These are phyloP conservation scores for Eurypyga helias DNA, from an alignment of 2,113 vertebrate species.

Conservation along the genomic window DNA sequence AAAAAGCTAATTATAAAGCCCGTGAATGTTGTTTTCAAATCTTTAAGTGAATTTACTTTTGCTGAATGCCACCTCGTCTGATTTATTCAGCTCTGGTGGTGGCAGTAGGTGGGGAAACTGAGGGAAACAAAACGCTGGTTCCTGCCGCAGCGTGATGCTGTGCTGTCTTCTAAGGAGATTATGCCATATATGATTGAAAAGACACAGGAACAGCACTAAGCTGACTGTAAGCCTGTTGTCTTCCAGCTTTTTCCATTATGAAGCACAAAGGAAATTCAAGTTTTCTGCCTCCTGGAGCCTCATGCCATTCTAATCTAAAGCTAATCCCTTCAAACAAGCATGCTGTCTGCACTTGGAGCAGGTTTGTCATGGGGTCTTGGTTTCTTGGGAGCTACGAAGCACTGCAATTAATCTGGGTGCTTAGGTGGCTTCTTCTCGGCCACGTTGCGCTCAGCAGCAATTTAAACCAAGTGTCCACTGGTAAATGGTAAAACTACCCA, in stretches of 20 bases:
- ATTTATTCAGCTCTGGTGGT: not conserved
- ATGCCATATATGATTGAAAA: slow-evolving; percentile 14
- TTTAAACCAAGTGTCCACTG: slow-evolving; percentile 73
- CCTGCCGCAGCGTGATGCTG: accelerated
- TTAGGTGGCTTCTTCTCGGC: slow-evolving; percentile 49
- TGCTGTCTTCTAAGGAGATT: slow-evolving; percentile 37
- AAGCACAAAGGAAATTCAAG: slow-evolving; percentile 53
- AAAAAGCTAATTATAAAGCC: slow-evolving; percentile 43
- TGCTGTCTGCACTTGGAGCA: not conserved
- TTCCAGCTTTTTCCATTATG: slow-evolving; percentile 47
- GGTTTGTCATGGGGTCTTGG: not conserved
- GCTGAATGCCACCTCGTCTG: not conserved
- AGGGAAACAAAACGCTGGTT: not conserved
- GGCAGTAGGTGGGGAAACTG: not conserved
- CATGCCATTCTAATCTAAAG: not conserved
- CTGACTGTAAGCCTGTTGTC: slow-evolving; percentile 71
- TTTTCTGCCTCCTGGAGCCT: slow-evolving; percentile 38
- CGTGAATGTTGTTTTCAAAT: not conserved
- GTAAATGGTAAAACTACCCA: slow-evolving; percentile 70
- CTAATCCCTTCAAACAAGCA: slow-evolving; percentile 24
- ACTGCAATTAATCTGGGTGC: slow-evolving; percentile 18
- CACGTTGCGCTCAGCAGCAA: slow-evolving; percentile 49
- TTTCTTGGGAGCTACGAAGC: not conserved
- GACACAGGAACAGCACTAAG: slow-evolving; percentile 51
- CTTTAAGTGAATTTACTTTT: not conserved